Conservation (phyloP, 2,888 invertebrate species). For the Cheilosia impressa region DNA sequence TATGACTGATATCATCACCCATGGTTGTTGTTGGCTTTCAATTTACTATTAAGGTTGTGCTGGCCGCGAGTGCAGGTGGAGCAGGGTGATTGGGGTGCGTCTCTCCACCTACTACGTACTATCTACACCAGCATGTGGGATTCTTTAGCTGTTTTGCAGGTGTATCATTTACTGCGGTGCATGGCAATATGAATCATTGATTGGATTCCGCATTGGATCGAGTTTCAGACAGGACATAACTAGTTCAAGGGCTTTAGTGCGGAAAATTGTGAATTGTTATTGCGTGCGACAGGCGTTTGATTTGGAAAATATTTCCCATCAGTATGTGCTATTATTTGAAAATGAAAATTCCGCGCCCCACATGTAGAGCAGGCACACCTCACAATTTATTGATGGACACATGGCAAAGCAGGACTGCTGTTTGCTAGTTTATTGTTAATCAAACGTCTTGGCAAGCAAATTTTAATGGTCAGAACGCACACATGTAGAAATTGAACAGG, state of each 20-base stretch:
- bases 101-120: conserved; percentile 11
- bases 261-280: conserved; percentile 38
- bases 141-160: conserved; percentile 44
- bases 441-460: conserved; percentile 43
- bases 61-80: not conserved
- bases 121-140: conserved; percentile 34
- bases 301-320: conserved; percentile 31
- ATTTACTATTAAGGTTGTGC: not conserved
- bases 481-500: too few species aligned
- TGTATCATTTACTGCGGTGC: conserved; percentile 35
- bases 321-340: not conserved
- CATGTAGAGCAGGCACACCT: not conserved
- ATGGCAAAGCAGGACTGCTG: conserved; percentile 14
- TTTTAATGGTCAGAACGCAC: conserved; percentile 56
- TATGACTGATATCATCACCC: conserved; percentile 6
- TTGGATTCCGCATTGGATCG: conserved; percentile 50
- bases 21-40: not conserved
- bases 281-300: conserved; percentile 59
- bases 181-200: conserved; percentile 65
- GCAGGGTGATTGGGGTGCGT: conserved; percentile 49
- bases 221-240: not conserved
- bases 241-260: conserved; percentile 54
- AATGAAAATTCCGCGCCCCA: not conserved
- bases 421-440: conserved; percentile 65
- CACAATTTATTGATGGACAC: conserved; percentile 44